These are phyloP conservation scores for Podarcis muralis DNA, from an alignment of 2,113 vertebrate species.

Conservation along the genomic window DNA sequence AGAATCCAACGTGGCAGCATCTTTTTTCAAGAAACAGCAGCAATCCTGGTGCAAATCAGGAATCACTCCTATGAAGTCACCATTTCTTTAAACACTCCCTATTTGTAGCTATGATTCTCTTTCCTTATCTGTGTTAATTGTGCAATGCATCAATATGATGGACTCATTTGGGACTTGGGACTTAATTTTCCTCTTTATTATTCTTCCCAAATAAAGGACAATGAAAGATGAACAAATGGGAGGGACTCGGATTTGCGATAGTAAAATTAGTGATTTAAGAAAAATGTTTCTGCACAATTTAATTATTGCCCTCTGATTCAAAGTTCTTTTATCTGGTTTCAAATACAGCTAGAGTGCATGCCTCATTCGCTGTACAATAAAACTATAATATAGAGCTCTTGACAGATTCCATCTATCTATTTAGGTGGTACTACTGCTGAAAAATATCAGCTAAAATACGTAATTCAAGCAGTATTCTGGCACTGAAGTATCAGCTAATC, in stretches of 20 bases:
- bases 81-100: conserved; percentile 26
- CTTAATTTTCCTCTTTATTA: conserved; percentile 34
- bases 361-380: conserved; percentile 62
- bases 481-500: conserved; percentile 69
- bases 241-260: conserved; percentile 41
- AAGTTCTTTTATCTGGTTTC: conserved; percentile 50
- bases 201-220: conserved; percentile 48
- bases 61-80: background rate
- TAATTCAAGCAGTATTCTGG: conserved; percentile 67
- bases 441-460: conserved; percentile 59
- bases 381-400: conserved; percentile 63
- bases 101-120: background rate
- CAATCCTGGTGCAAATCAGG: background rate
- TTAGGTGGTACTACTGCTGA: conserved; percentile 54
- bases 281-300: conserved; percentile 53
- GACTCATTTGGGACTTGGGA: conserved; percentile 33
- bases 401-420: conserved; percentile 45
- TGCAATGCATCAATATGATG: conserved; percentile 40
- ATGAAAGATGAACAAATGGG: conserved; percentile 41
- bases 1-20: background rate
- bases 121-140: background rate
- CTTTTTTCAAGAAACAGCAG: background rate
- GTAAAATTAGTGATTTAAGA: conserved; percentile 50
- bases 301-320: conserved; percentile 51
- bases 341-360: conserved; percentile 28